Evolutionary conservation across 2,888 invertebrate species (phyloP), one percentile per base, ranked within the genome.

Genomic region (Ormyrus rosae): DNA sequence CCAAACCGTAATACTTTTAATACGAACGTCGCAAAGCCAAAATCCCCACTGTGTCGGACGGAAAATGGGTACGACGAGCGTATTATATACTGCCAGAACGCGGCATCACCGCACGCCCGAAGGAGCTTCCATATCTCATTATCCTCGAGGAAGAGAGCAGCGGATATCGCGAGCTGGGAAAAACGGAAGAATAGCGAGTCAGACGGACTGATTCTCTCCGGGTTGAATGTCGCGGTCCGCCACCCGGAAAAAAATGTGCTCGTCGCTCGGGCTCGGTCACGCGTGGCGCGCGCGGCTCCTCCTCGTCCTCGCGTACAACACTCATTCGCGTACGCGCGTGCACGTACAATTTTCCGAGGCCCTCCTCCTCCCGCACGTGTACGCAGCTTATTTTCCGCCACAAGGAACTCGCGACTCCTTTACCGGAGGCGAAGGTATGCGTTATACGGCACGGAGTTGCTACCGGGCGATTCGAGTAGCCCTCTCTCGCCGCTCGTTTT

Each of bases 231-330:
- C 64, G 51, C 53, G 7, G 19, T 51, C 19, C 53, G 67, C 9
- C 13, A 61, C 19, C 46, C 51, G 51, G 60, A 51, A 64, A 67
- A 76, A 69, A 71, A 19, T 19, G 19, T 19, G 19, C 19, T 60
- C 50, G 13, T 45, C 45, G 4, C 60, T 48, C 19, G 58, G 9
- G 48, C 34, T 78, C 78, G 65, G 73, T 78, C 68, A 68, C 68
- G 73, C 73, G 68, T 78, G 73, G 63, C 61, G 55, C 68, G 72
- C 48, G 19, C 19, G 19, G 19, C 19, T 19, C 19, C 19, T 19
- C 19, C 19, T 19, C 19, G 19, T 1, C 19, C 19, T 19, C 19
- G 19, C 2, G 2, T 19, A 1, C 2, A 55, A 71, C 34, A 60
- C 60, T 13, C 9, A 10, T 53, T 50, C 46, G 13, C 56, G 46